phyloP scores from a whole-genome alignment of 2,797 vertebrate genomes.

The Arrhamphus sclerolepis region DNA sequence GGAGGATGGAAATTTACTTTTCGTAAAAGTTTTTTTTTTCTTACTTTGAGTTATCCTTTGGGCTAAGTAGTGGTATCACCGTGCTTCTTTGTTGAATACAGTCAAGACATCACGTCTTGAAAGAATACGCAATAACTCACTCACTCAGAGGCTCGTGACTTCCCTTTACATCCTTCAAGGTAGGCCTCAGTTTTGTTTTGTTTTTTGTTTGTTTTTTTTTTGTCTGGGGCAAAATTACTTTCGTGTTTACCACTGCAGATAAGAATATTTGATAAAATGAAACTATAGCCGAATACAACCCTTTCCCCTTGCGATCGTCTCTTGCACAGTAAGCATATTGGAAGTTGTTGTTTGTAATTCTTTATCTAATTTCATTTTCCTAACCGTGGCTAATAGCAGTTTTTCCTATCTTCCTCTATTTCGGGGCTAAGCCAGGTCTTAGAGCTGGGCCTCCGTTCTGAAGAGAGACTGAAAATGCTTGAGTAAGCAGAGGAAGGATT shows the following conservation, averaged over 20 bases:
- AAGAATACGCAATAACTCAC: slow-evolving; percentile 34
- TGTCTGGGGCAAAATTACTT: slow-evolving; percentile 25
- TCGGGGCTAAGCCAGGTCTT: slow-evolving; percentile 73
- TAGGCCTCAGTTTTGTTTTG: slow-evolving; percentile 27
- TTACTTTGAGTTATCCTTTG: slow-evolving; percentile 48
- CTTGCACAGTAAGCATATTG: slow-evolving; percentile 72
- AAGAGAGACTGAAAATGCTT: slow-evolving; percentile 71
- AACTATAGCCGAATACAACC: slow-evolving; percentile 26
- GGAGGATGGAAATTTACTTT: slow-evolving; percentile 47
- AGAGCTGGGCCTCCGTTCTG: slow-evolving; percentile 68
- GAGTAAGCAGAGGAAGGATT: slow-evolving; percentile 78
- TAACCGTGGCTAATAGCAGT: slow-evolving; percentile 71
- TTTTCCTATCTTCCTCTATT: slow-evolving; percentile 73
- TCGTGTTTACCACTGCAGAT: slow-evolving; percentile 40
- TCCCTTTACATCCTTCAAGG: slow-evolving; percentile 17
- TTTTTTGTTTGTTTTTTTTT: no score
- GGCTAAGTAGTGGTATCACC: slow-evolving; percentile 50
- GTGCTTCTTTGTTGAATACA: slow-evolving; percentile 44
- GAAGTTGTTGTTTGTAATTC: slow-evolving; percentile 71
- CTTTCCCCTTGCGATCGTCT: slow-evolving; percentile 45
- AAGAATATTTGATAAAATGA: slow-evolving; percentile 47
- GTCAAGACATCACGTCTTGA: slow-evolving; percentile 19
- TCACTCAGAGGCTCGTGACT: slow-evolving; percentile 27
- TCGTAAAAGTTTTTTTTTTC: slow-evolving; percentile 1
- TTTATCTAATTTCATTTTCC: slow-evolving; percentile 67